Percentiles rank a stretch among this genome's conserved stretches.
Conservation (phyloP, 2,113 vertebrate species). For the Oophaga pumilio region DNA sequence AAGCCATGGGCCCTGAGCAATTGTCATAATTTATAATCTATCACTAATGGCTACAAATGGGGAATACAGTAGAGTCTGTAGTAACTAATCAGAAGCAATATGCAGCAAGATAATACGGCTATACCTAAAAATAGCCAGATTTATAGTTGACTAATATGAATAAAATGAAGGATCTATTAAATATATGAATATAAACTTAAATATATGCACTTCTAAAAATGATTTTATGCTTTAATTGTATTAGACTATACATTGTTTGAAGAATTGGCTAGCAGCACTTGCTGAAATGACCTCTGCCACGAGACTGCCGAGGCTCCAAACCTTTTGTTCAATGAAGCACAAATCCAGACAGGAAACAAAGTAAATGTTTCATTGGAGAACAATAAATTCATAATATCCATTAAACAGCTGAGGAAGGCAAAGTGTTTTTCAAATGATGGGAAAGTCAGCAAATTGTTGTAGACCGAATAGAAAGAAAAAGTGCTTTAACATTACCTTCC, state of each 20-base stretch:
- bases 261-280: not conserved
- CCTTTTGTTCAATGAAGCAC: conserved; percentile 35
- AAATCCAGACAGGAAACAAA: conserved; percentile 51
- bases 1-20: no score
- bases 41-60: no score
- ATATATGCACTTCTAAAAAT: not conserved
- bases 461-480: conserved; percentile 31
- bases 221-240: not conserved
- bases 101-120: not conserved
- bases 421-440: conserved; percentile 43
- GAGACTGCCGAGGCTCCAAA: conserved; percentile 46
- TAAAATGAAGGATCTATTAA: not conserved
- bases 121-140: not conserved
- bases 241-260: not conserved
- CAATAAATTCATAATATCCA: conserved; percentile 57
- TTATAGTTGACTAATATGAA: not conserved
- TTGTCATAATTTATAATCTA: no score
- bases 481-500: conserved; percentile 53
- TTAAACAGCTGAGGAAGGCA: conserved; percentile 49
- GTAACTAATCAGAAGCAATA: no score
- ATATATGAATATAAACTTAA: not conserved
- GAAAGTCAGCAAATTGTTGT: conserved; percentile 40
- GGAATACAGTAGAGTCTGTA: no score
- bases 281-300: conserved; percentile 45
- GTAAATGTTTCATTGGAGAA: conserved; percentile 55